These are phyloP conservation scores for Amphilophus citrinellus DNA, from an alignment of 2,113 vertebrate genomes.

Conservation along the genomic window DNA sequence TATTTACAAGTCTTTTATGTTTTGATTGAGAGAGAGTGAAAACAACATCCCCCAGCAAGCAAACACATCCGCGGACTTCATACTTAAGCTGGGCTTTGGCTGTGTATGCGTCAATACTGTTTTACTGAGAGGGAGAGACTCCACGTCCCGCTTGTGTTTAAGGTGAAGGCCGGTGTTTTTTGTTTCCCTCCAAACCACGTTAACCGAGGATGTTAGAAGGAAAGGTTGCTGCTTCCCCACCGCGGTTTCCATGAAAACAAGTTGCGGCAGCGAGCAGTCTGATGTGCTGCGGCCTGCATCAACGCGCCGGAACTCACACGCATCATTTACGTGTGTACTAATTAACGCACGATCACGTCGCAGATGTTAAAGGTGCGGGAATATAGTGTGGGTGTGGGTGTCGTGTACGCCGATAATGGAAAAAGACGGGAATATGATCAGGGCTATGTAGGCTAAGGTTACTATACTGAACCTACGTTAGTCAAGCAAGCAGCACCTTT, in stretches of 20 bases:
- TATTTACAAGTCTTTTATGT: no score
- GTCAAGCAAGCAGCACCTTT: neutral
- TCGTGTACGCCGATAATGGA: neutral
- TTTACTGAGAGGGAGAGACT: no score
- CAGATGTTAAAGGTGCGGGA: neutral
- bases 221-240: neutral
- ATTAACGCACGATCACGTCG: neutral
- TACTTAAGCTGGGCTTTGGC: no score
- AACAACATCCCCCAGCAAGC: no score
- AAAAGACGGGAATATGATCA: constrained; percentile 11
- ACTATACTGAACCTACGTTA: neutral
- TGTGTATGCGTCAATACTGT: no score
- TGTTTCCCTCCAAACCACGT: neutral
- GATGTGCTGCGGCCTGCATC: constrained; percentile 25
- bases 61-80: no score
- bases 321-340: neutral
- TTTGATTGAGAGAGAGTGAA: no score
- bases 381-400: neutral
- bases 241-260: constrained; percentile 25
- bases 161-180: neutral
- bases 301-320: neutral
- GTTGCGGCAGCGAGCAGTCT: neutral
- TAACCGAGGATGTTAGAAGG: neutral
- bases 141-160: neutral
- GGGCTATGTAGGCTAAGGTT: constrained; percentile 29